Evolutionary conservation across 1,140 invertebrate species (phyloP).

Genomic region (Leptinotarsa lineolata): DNA sequence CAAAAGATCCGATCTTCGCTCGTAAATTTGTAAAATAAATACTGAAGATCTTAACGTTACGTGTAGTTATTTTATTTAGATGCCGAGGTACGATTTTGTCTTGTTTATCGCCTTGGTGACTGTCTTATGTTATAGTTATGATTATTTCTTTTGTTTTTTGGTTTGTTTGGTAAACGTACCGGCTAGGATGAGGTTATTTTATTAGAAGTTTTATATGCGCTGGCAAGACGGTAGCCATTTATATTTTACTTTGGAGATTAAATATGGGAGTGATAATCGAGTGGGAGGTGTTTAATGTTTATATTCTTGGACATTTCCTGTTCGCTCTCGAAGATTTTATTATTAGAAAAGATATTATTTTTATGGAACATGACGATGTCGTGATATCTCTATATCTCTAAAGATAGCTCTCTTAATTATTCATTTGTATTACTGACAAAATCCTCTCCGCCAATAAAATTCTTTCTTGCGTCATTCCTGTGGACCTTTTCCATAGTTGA

Average conservation of each 20-base stretch:
- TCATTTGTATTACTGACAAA: no score
- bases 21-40: slow-evolving; percentile 33
- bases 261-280: slow-evolving; percentile 10
- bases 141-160: slow-evolving; percentile 31
- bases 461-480: no score
- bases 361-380: no score
- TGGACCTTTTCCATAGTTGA: no score
- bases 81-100: slow-evolving; percentile 32
- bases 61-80: slow-evolving; percentile 32
- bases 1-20: slow-evolving; percentile 27
- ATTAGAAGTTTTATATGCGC: slow-evolving; percentile 28
- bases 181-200: slow-evolving; percentile 14
- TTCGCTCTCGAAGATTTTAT: no score
- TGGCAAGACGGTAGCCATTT: slow-evolving; percentile 23
- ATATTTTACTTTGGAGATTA: slow-evolving; percentile 4
- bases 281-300: not conserved
- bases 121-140: slow-evolving; percentile 33
- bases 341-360: no score
- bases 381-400: no score
- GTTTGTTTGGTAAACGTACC: slow-evolving; percentile 12
- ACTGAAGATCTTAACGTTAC: slow-evolving; percentile 28
- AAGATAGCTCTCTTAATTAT: no score
- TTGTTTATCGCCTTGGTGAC: slow-evolving; percentile 32
- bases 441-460: no score
- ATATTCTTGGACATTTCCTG: no score